Evolutionary conservation across 2,888 invertebrate species (phyloP).

Genomic region (Stratiomys singularior): DNA sequence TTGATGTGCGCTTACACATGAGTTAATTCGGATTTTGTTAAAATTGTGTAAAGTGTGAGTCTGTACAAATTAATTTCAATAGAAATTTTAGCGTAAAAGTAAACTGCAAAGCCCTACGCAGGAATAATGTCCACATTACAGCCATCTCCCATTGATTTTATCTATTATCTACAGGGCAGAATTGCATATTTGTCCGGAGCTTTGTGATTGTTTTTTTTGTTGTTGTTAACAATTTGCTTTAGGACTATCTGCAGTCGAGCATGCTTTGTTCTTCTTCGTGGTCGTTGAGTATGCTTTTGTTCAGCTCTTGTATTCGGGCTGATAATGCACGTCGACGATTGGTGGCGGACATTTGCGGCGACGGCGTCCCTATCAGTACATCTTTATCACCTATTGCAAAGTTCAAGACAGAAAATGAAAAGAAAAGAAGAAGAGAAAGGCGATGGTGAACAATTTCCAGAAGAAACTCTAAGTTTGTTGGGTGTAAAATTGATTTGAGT

Average conservation of each 20-base stretch:
- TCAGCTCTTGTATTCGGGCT: conserved; percentile 65
- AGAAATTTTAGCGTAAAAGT: too few relatives aligned
- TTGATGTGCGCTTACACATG: too few relatives aligned
- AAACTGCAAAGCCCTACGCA: too few relatives aligned
- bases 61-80: too few relatives aligned
- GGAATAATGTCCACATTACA: too few relatives aligned
- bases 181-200: not conserved
- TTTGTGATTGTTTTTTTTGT: not conserved
- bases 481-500: too few relatives aligned
- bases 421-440: not conserved
- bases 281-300: conserved; percentile 64
- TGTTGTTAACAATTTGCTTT: conserved; percentile 48
- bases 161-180: too few relatives aligned
- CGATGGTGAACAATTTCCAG: conserved; percentile 1
- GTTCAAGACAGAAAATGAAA: conserved; percentile 29
- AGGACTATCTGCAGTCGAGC: conserved; percentile 47
- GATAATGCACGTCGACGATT: conserved; percentile 65
- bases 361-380: conserved; percentile 81
- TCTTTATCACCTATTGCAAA: conserved; percentile 77
- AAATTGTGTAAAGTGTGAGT: too few relatives aligned
- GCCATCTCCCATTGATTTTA: too few relatives aligned
- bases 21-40: too few relatives aligned
- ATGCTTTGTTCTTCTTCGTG: conserved; percentile 57
- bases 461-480: not conserved
- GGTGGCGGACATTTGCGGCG: conserved; percentile 66